Base-by-base conservation (phyloP, 2,797 vertebrate species). In the Micropoecilia bifurca region DNA sequence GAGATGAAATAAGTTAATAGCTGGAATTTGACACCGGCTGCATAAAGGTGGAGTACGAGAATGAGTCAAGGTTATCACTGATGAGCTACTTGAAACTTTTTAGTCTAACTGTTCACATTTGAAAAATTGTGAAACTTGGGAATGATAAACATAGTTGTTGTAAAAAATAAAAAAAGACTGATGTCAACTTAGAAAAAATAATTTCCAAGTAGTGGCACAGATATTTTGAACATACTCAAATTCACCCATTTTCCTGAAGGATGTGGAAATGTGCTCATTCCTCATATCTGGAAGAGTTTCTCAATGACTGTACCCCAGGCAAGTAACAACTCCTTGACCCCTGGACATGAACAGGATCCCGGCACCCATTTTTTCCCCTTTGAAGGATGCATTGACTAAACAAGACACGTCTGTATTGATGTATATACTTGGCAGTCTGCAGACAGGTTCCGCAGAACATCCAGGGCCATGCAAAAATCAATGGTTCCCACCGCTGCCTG, bases 401-500 rank as follows among this genome's bases (percentile, higher is more conserved):
- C 94, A 6, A 73, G 76, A 89, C 94, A 94, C 89, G 92, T 93
- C 87, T 75, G 89, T 93, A 95, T 95, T 89, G 94, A 94, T 87
- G 90, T 80, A 80, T 88, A 75, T 88, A 90, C 92, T 94, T 94
- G 91, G 92, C 92, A 94, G 93, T 93, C 92, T 90, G 85, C 86
- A 89, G 92, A 90, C 87, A 69, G 86, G 88, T 92, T 90, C 89
- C 89, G 80, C 88, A 79, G 79, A 91, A 91, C 86, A 88, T 91
- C 89, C 88, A 89, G 92, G 90, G 89, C 90, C 85, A 66, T 59
- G 87, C 71, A 89, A 91, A 95, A 95, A 95, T 95, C 94, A 84
- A 95, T 95, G 93, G 81, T 87, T 91, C 89, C 90, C 89, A 92
- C 88, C 85, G 85, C 76, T 81, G 82, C 81, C 53, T 78, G 84